Conservation (phyloP, 2,113 vertebrate genomes). For the Megaceryle torquata region DNA sequence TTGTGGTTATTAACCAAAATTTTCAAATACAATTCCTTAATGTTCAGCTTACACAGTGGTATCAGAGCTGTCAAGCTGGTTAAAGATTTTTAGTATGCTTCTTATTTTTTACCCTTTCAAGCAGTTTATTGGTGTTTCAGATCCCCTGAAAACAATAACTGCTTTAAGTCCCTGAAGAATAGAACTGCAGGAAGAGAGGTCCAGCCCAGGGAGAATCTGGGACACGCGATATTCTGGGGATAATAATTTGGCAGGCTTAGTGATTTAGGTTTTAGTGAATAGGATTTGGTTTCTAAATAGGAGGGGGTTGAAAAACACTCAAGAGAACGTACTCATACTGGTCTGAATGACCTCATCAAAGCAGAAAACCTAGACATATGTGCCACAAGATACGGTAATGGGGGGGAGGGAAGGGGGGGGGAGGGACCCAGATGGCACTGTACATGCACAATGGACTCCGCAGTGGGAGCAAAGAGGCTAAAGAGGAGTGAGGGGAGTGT, state of each 20-base stretch:
- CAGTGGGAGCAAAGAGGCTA: background rate
- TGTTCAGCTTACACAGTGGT: background rate
- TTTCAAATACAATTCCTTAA: background rate
- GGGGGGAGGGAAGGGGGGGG: background rate
- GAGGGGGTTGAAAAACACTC: background rate
- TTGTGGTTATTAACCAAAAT: background rate
- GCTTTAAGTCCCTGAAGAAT: slow-evolving; percentile 17
- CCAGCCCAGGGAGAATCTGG: slow-evolving; percentile 57
- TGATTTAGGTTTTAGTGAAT: slow-evolving; percentile 61
- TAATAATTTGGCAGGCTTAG: slow-evolving; percentile 65
- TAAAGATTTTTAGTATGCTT: background rate
- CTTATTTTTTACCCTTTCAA: background rate
- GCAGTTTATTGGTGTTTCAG: background rate
- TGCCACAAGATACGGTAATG: background rate
- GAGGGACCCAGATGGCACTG: slow-evolving; percentile 31
- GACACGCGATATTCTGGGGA: slow-evolving; percentile 44
- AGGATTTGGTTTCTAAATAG: slow-evolving; percentile 56
- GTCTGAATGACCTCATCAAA: background rate
- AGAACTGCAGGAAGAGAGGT: background rate
- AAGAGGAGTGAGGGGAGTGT: background rate
- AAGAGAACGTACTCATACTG: background rate
- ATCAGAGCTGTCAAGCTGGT: background rate
- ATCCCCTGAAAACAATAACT: slow-evolving; percentile 6
- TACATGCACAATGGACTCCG: background rate
- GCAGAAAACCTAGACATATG: slow-evolving; percentile 22